These are phyloP conservation scores for Cotesia typhae DNA, from an alignment of 1,140 invertebrate genomes.

Conservation along the genomic window DNA sequence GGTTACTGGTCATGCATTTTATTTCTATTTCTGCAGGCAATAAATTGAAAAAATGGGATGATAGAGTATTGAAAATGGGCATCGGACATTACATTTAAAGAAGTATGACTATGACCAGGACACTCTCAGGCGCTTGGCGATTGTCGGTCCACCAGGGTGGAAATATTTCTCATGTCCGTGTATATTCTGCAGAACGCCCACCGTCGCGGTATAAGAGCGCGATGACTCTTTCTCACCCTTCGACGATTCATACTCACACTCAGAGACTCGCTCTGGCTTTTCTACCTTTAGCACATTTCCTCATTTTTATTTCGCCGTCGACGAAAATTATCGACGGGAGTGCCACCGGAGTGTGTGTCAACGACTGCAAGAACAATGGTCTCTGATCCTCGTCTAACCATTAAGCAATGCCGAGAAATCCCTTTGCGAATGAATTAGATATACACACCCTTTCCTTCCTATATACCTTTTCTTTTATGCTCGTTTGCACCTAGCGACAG, in stretches of 20 bases:
- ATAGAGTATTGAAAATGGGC: slow-evolving; percentile 15
- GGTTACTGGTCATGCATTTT: slow-evolving; percentile 9
- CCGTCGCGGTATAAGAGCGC: slow-evolving; percentile 36
- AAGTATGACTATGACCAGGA: slow-evolving; percentile 11
- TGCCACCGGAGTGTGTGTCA: slow-evolving; percentile 54
- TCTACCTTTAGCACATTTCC: slow-evolving; percentile 7
- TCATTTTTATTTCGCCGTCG: slow-evolving; percentile 35
- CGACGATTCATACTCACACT: slow-evolving; percentile 1
- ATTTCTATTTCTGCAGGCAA: neutral
- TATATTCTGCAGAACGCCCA: slow-evolving; percentile 24
- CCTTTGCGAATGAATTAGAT: slow-evolving; percentile 18
- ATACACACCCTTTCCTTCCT: neutral
- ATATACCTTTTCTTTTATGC: no score
- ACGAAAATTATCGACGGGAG: slow-evolving; percentile 54
- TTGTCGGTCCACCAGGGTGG: slow-evolving; percentile 8
- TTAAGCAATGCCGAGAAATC: slow-evolving; percentile 55
- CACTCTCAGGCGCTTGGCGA: neutral
- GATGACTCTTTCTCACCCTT: slow-evolving; percentile 28
- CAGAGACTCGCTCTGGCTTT: no score
- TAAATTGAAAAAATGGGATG: slow-evolving; percentile 10
- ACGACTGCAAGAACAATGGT: slow-evolving; percentile 65
- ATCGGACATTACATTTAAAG: slow-evolving; percentile 8
- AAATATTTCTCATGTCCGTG: slow-evolving; percentile 37
- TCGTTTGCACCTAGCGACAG: no score
- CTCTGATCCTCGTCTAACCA: slow-evolving; percentile 64